Evolutionary conservation across 2,797 vertebrate species (phyloP).

Genomic region (Falco peregrinus): DNA sequence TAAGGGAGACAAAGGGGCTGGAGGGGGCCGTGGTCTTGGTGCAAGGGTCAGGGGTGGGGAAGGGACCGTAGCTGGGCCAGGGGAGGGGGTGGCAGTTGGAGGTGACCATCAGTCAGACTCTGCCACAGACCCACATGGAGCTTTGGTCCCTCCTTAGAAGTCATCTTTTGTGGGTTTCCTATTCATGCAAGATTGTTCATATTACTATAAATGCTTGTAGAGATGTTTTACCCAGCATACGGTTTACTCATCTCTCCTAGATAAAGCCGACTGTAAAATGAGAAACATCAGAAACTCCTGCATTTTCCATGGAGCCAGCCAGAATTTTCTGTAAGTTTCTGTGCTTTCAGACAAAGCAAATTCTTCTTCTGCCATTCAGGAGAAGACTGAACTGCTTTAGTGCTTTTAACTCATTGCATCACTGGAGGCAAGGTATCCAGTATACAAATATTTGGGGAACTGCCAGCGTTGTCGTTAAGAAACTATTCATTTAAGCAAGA

Average conservation of each 20-base stretch:
- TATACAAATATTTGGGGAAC: not conserved
- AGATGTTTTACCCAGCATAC: not conserved
- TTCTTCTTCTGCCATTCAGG: not conserved
- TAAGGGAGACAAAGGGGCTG: not conserved
- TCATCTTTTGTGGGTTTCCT: not conserved
- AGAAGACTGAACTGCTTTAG: not conserved
- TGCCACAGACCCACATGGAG: not conserved
- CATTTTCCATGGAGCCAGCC: not conserved
- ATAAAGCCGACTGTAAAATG: not conserved
- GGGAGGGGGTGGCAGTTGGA: not conserved
- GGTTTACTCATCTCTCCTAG: not conserved
- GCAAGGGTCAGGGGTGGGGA: not conserved
- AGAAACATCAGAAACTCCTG: not conserved
- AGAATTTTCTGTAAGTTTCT: not conserved
- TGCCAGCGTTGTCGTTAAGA: not conserved
- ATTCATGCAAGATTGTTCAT: not conserved
- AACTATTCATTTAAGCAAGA: not conserved
- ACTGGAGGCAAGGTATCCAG: not conserved
- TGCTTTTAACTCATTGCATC: not conserved
- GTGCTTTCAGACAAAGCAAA: not conserved
- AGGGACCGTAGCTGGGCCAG: not conserved
- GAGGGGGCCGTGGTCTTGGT: fast-evolving
- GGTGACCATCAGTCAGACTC: too few relatives aligned
- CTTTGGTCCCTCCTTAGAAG: not conserved
- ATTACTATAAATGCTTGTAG: not conserved